phyloP scores from a whole-genome alignment of 2,113 vertebrate genomes.

The Sarotherodon lohbergeri region DNA sequence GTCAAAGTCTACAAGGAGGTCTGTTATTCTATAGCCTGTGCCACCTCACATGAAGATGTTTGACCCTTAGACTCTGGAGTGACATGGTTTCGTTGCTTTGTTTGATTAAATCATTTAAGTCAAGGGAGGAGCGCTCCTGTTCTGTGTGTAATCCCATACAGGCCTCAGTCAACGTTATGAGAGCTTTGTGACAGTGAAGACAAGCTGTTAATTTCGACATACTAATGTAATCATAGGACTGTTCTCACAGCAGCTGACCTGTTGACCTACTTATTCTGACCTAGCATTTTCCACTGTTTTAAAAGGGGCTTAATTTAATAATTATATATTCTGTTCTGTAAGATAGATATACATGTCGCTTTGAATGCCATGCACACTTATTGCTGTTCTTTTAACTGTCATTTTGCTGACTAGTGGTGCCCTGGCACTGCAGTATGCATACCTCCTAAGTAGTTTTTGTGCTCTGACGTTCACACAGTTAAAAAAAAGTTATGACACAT shows the following conservation, averaged over 20 bases:
- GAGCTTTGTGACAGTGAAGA: not conserved
- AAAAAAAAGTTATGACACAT: not conserved
- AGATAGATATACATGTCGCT: not conserved
- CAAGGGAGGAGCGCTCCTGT: not conserved
- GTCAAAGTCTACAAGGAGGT: slow-evolving; percentile 46
- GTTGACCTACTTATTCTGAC: not conserved
- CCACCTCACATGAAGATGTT: slow-evolving; percentile 31
- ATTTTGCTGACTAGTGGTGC: not conserved
- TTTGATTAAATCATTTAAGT: not conserved
- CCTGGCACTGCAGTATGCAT: not conserved
- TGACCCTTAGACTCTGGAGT: slow-evolving; percentile 60
- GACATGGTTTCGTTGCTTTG: not conserved
- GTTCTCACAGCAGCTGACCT: not conserved
- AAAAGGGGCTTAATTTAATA: not conserved
- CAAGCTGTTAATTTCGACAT: not conserved
- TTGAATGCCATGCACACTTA: not conserved
- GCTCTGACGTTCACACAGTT: not conserved
- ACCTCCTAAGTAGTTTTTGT: not conserved
- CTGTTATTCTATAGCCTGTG: not conserved
- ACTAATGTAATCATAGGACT: not conserved
- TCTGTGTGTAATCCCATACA: not conserved
- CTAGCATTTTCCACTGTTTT: not conserved
- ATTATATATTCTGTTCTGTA: not conserved
- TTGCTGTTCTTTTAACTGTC: not conserved
- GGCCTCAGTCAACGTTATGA: not conserved